Percentiles rank a stretch among this genome's conserved stretches.
Evolutionary conservation across 2,888 invertebrate genomes (phyloP).

Genomic region (Xestia xanthographa): DNA sequence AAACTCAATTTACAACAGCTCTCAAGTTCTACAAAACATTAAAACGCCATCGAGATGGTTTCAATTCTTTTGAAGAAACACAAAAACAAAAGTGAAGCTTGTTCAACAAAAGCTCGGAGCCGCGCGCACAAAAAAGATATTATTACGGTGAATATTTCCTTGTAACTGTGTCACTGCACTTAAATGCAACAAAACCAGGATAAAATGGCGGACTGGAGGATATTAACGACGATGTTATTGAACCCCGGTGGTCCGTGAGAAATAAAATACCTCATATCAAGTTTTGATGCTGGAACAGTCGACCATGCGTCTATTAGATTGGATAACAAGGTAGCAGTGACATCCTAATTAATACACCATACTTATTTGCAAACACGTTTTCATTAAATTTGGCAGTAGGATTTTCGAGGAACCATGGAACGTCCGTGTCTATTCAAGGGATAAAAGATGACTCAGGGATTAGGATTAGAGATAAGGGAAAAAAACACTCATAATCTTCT

Average conservation of each 20-base stretch:
- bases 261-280: background rate
- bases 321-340: background rate
- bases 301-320: background rate
- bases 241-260: slow-evolving; percentile 6
- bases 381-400: background rate
- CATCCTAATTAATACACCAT: background rate
- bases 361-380: background rate
- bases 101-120: slow-evolving; percentile 38
- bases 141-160: slow-evolving; percentile 50
- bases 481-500: too few relatives aligned
- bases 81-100: slow-evolving; percentile 45
- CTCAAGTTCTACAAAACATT: slow-evolving; percentile 24
- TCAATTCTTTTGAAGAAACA: slow-evolving; percentile 40
- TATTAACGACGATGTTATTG: slow-evolving; percentile 15
- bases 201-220: slow-evolving; percentile 15
- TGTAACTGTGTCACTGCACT: slow-evolving; percentile 53
- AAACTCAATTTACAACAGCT: slow-evolving; percentile 18
- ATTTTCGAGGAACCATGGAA: background rate
- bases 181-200: slow-evolving; percentile 45
- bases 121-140: slow-evolving; percentile 52
- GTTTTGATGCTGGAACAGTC: background rate
- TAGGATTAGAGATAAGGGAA: background rate
- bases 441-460: background rate
- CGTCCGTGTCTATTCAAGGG: background rate
- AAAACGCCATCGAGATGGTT: slow-evolving; percentile 38